Base-by-base conservation (phyloP, 2,797 vertebrate species). In the Tarsius wallacei region DNA sequence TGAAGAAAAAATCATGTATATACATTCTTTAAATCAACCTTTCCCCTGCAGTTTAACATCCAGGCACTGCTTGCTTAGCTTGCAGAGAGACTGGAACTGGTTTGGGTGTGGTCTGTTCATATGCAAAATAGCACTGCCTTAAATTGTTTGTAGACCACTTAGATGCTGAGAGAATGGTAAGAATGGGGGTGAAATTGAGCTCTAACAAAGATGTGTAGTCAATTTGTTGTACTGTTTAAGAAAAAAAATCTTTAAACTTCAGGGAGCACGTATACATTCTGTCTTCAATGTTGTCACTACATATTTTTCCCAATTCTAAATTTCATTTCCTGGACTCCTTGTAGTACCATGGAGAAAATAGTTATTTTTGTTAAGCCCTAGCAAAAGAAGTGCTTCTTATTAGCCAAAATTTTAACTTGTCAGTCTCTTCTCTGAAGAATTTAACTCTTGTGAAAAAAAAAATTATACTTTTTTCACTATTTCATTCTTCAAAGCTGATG, bases 381-480 rank as follows among this genome's bases (percentile, higher is more conserved):
- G 12, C 51, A 68, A 51, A 93, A 19, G 7, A 36, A 90, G 4
- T 31, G 80, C 8, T 74, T 4, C 28, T 85, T 64, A 78, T 16
- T 91, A 92, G 71, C 59, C n/a, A 51, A 24, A 70, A 36, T 86
- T 91, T 94, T 73, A 16, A 64, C 53, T 77, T 76, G 33, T 15
- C 42, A 36, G 15, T 78, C 90, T 93, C 31, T 84, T 87, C 47
- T 49, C n/a, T 64, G 61, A 91, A 70, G 31, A 91, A 70, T 85
- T 51, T 88, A 33, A 93, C 90, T 87, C 77, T 68, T 85, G 14
- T 70, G 26, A 21, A 83, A 31, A 57, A 66, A 73, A 51, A 53
- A 16, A 36, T 14, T 64, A 71, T 57, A 59, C 21, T 53, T 66
- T 71, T 22, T 12, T 9, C n/a, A 85, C 47, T 55, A 7, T 71